Evolutionary conservation across 2,113 vertebrate species (phyloP), one percentile per base, ranked within the genome.

Genomic region (Pseudopipra pipra): DNA sequence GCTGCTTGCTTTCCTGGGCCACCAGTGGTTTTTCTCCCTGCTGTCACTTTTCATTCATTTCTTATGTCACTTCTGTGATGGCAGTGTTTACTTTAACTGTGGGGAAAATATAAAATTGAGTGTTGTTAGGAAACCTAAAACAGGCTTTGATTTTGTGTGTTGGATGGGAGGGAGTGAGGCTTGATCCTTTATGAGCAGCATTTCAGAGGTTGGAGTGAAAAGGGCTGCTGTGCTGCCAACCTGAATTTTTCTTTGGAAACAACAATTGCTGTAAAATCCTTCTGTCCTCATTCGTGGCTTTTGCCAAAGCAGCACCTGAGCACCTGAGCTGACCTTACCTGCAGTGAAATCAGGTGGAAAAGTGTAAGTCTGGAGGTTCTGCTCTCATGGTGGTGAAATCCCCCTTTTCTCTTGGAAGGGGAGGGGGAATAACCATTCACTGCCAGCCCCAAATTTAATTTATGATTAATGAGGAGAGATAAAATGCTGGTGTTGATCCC

Each of bases 1-100:
- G 46, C 58, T 89, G 54, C 54, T 73, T 75, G 4, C 44, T 89
- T 31, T 79, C 23, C 49, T 75, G 0, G 76, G 58, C 63, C 77
- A 70, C 56, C 58, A 12, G 15, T 73, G 41, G 2, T 35, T 85
- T 96, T 90, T 80, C 23, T 83, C 65, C 30, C 33, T 56, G 11
- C 63, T 85, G 75, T 90, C 58, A 58, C 62, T 90, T 96, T 46
- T 91, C 54, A 70, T 93, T 75, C 85, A 65, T 76, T 96, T 51
- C 30, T 80, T 39, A 9, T 80, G 63, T 63, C 46, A 35, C 28
- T 87, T 73, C 58, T 82, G 0, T 63, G 59, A 52, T 35, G 12
- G 33, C 12, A 66, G 11, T 8, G 46, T 58, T 88, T 39, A 35
- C 12, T 76, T 85, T 61, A 72, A 54, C 59, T 92, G 67, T 54